Conservation (phyloP, 2,797 vertebrate species). For the Semaprochilodus insignis region DNA sequence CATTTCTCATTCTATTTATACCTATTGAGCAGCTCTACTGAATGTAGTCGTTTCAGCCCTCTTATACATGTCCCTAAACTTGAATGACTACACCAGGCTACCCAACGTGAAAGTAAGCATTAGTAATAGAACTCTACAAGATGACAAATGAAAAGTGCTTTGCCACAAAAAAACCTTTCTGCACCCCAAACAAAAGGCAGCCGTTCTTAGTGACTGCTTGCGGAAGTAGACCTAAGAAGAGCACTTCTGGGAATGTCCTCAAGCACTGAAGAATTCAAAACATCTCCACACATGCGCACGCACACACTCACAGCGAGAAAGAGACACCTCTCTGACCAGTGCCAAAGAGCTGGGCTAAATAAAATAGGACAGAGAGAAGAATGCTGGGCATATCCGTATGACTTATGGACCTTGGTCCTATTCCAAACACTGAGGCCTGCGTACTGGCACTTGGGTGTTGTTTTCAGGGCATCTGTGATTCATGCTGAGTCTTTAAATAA, state of each 20-base stretch:
- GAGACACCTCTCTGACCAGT: background rate
- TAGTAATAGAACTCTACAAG: background rate
- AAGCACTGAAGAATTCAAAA: conserved; percentile 36
- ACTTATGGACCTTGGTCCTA: background rate
- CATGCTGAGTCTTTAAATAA: background rate
- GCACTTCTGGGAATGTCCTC: conserved; percentile 37
- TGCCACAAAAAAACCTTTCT: background rate
- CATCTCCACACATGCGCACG: background rate
- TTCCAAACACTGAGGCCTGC: background rate
- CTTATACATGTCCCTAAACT: no score
- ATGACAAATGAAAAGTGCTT: background rate
- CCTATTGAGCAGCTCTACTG: no score
- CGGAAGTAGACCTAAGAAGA: conserved; percentile 1
- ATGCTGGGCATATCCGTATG: background rate
- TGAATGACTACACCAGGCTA: background rate
- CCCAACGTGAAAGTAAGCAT: background rate
- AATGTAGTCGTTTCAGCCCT: no score
- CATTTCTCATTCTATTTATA: no score
- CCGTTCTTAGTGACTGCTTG: background rate
- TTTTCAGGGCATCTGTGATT: background rate
- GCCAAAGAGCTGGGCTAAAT: background rate
- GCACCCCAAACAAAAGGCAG: conserved; percentile 15
- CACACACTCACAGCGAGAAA: background rate
- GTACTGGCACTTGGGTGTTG: background rate
- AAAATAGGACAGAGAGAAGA: background rate